phyloP scores from a whole-genome alignment of 2,797 vertebrate genomes.

The Anableps anableps region DNA sequence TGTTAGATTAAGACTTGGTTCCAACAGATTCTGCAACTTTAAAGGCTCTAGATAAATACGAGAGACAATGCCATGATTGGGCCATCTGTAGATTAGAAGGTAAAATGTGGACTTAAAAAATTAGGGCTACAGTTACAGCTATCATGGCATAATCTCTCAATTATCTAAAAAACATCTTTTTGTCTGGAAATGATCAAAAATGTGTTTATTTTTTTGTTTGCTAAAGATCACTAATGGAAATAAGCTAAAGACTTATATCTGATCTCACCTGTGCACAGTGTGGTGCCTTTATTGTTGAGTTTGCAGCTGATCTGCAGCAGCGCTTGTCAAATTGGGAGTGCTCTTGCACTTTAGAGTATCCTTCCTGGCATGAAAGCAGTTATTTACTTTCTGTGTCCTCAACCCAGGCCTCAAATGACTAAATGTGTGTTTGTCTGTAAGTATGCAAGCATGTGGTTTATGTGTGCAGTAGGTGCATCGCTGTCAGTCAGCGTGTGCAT shows the following conservation, averaged over 20 bases:
- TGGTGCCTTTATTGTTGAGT: neutral
- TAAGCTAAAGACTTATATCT: neutral
- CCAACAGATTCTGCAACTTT: neutral
- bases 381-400: conserved; percentile 14
- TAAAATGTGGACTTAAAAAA: neutral
- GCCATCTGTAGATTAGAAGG: neutral
- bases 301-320: neutral
- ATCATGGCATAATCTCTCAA: neutral
- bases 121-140: neutral
- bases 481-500: conserved; percentile 23
- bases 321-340: neutral
- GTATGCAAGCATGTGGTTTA: conserved; percentile 23
- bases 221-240: neutral
- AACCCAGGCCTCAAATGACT: conserved; percentile 37
- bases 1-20: neutral
- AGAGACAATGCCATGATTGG: neutral
- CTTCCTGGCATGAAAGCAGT: conserved; percentile 15
- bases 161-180: neutral
- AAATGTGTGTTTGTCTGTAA: conserved; percentile 22
- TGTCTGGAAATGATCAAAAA: neutral
- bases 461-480: conserved; percentile 22
- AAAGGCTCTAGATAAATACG: neutral
- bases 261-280: neutral
- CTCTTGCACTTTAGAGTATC: conserved; percentile 8
- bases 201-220: no score